A percentile compares a stretch with the other conserved stretches of the same genome.
These are phyloP conservation scores for Acanthaster planci DNA, from an alignment of 35 echinoderm and acorn worm species.

Conservation along the genomic window DNA sequence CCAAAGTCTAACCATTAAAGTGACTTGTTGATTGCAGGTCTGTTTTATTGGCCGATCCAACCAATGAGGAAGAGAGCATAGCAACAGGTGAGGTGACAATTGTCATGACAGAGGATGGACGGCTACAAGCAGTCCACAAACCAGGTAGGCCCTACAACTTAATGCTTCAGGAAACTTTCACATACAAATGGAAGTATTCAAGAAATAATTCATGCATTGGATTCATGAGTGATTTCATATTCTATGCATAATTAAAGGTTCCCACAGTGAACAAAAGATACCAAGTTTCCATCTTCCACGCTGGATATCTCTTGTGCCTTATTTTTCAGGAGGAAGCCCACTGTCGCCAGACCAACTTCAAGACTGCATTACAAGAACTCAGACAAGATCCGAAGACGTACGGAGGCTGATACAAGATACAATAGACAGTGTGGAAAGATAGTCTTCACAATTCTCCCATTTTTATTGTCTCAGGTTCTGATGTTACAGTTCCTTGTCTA, in stretches of 20 bases:
- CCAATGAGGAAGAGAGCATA: constrained; percentile 86
- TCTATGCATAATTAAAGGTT: no score
- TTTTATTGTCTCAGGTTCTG: no score
- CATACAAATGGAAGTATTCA: no score
- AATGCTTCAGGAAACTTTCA: no score
- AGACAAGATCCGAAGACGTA: constrained; percentile 65
- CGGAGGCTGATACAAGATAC: constrained; percentile 71
- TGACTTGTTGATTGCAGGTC: constrained; percentile 49
- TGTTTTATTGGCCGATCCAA: constrained; percentile 84
- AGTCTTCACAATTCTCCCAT: background rate
- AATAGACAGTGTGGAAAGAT: constrained; percentile 52
- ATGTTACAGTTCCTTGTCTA: no score
- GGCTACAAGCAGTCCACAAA: constrained; percentile 80
- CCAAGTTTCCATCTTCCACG: background rate
- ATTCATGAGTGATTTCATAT: no score
- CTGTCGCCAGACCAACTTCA: constrained; percentile 69
- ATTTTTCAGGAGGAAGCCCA: constrained; percentile 79
- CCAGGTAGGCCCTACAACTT: constrained; percentile 57
- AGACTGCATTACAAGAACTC: constrained; percentile 83
- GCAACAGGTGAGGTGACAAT: constrained; percentile 89
- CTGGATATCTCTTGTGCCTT: constrained; percentile 7
- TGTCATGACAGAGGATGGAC: constrained; percentile 59
- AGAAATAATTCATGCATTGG: no score
- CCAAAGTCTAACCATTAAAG: no score
- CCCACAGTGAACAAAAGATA: no score